A percentile compares a stretch with the other conserved stretches of the same genome.
Conservation (phyloP, 2,888 invertebrate species). For the Leucoptera coffeella region DNA sequence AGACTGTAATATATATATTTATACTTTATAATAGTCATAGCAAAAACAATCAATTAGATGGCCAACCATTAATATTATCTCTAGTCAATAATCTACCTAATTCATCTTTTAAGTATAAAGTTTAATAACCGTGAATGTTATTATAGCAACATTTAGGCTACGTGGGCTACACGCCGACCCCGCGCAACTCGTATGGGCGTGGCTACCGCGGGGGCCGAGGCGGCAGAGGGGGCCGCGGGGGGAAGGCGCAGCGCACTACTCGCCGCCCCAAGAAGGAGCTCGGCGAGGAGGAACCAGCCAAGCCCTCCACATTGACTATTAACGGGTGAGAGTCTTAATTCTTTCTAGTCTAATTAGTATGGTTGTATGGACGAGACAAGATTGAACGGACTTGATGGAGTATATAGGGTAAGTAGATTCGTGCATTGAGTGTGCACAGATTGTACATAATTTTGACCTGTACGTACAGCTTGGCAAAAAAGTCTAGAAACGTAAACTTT, state of each 20-base stretch:
- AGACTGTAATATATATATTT: no score
- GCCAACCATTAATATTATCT: no score
- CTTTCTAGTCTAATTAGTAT: not conserved
- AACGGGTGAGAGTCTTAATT: slow-evolving; percentile 8
- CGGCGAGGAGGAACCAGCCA: slow-evolving; percentile 20
- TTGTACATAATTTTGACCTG: not conserved
- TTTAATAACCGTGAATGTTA: no score
- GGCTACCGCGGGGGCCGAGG: slow-evolving; percentile 21
- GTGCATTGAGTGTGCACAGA: no score
- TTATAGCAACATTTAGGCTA: slow-evolving; percentile 21
- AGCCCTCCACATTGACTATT: slow-evolving; percentile 26
- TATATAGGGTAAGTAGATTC: no score
- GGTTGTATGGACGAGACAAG: not conserved
- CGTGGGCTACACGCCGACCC: slow-evolving; percentile 39
- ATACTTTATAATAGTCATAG: no score
- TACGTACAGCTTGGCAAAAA: no score
- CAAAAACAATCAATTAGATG: no score
- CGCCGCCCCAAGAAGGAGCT: slow-evolving; percentile 14
- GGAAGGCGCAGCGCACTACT: slow-evolving; percentile 11
- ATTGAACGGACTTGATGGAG: no score
- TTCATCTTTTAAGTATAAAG: no score
- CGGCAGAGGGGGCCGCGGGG: slow-evolving; percentile 12
- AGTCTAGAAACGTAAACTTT: no score
- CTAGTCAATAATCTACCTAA: no score
- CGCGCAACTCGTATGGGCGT: slow-evolving; percentile 33